Conservation (phyloP, 1,140 invertebrate genomes). For the Harpegnathos saltator region DNA sequence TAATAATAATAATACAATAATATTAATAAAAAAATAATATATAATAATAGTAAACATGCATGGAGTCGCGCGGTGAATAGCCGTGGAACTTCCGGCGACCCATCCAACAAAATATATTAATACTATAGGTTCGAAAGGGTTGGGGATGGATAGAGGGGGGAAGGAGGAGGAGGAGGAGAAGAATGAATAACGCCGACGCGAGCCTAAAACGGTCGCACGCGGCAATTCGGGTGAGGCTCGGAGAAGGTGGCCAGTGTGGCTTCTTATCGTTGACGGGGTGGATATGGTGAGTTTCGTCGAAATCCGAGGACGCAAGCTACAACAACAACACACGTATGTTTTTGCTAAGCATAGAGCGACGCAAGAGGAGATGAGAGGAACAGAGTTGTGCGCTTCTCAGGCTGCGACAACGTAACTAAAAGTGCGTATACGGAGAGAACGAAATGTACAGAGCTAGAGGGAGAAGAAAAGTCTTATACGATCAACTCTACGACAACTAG, state of each 20-base stretch:
- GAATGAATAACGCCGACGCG: constrained; percentile 3
- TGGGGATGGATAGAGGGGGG: neutral
- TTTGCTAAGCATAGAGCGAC: neutral
- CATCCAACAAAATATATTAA: constrained; percentile 85
- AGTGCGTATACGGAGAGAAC: neutral
- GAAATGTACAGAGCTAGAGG: constrained; percentile 32
- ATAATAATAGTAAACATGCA: constrained; percentile 83
- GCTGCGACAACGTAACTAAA: constrained; percentile 24
- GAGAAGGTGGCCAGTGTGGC: neutral
- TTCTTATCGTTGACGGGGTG: constrained; percentile 1
- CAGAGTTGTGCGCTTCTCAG: neutral
- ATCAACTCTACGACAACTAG: constrained; percentile 41
- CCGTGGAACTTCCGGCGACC: constrained; percentile 67
- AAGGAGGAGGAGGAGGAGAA: neutral
- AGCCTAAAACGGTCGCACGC: constrained; percentile 52
- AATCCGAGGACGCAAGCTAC: constrained; percentile 22
- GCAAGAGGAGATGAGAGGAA: constrained; percentile 15
- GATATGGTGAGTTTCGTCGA: constrained; percentile 15
- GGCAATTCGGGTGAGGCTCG: constrained; percentile 6
- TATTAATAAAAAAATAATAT: constrained; percentile 79
- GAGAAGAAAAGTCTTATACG: constrained; percentile 43
- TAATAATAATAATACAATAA: constrained; percentile 77
- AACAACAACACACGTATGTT: neutral
- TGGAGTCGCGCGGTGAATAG: constrained; percentile 72
- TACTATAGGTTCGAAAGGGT: constrained; percentile 80